phyloP scores from a whole-genome alignment of 2,797 vertebrate species.

The Amniataba percoides region DNA sequence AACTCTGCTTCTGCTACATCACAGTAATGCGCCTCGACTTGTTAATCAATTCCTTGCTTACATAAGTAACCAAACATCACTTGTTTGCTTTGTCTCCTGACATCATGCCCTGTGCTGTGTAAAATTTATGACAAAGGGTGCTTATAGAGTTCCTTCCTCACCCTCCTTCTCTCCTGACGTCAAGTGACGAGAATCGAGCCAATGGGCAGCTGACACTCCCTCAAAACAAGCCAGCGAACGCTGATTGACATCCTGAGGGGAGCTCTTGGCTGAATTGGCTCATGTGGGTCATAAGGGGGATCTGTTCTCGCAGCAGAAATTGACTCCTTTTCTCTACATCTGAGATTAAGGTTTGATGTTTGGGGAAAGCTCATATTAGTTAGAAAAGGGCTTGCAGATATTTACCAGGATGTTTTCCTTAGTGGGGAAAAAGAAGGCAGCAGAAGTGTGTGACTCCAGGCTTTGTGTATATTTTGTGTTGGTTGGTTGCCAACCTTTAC shows the following conservation, averaged over 20 bases:
- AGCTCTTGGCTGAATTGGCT: slow-evolving; percentile 32
- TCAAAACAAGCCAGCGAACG: slow-evolving; percentile 61
- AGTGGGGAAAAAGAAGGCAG: slow-evolving; percentile 21
- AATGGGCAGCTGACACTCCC: slow-evolving; percentile 51
- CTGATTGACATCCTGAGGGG: slow-evolving; percentile 46
- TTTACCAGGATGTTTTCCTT: slow-evolving; percentile 47
- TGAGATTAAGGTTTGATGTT: slow-evolving; percentile 31
- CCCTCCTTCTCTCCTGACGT: slow-evolving; percentile 53
- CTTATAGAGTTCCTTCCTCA: slow-evolving; percentile 66
- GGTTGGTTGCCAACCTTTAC: slow-evolving; percentile 63
- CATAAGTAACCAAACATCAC: slow-evolving; percentile 46
- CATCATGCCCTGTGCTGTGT: slow-evolving; percentile 36
- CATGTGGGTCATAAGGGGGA: slow-evolving; percentile 25
- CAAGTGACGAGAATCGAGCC: slow-evolving; percentile 54
- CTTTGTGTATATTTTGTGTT: slow-evolving; percentile 69
- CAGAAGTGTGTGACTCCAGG: slow-evolving; percentile 39
- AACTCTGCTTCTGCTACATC: not conserved
- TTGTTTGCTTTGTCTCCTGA: slow-evolving; percentile 51
- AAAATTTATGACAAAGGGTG: slow-evolving; percentile 52
- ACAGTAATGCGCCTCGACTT: not conserved
- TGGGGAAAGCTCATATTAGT: slow-evolving; percentile 37
- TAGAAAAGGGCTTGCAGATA: slow-evolving; percentile 35
- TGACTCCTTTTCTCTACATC: slow-evolving; percentile 12
- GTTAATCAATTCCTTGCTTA: slow-evolving; percentile 28
- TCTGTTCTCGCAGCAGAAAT: slow-evolving; percentile 22